Conservation (phyloP, 2,888 invertebrate genomes). For the Mythimna ferrago region DNA sequence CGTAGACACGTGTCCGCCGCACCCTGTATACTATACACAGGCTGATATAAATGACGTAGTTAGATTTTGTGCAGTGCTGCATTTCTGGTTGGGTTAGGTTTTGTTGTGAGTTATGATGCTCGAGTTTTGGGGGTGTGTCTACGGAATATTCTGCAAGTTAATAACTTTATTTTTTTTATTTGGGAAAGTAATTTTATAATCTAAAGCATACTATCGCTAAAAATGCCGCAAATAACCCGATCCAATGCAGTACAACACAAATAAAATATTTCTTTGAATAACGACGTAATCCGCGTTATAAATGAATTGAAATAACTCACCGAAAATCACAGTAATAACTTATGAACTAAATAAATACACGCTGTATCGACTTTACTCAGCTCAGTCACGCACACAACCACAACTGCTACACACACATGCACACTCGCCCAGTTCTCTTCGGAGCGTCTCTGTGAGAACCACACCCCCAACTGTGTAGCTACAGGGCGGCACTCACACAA, state of each 20-base stretch:
- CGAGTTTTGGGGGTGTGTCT: not conserved
- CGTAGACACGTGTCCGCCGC: constrained; percentile 80
- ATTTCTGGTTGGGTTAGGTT: constrained; percentile 33
- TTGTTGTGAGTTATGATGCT: not conserved
- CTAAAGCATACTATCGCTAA: not conserved
- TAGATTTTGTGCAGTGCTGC: constrained; percentile 60
- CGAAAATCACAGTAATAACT: constrained; percentile 41
- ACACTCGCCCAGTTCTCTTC: constrained; percentile 71
- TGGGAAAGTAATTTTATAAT: not conserved
- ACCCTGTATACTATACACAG: constrained; percentile 69
- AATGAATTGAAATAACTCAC: constrained; percentile 35
- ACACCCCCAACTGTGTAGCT: constrained; percentile 81
- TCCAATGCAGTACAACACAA: not conserved
- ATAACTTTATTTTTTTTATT: not conserved
- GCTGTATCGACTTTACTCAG: constrained; percentile 68
- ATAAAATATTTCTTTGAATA: constrained; percentile 11
- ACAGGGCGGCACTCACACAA: constrained; percentile 86
- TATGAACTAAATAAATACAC: constrained; percentile 63
- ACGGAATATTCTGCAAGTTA: not conserved
- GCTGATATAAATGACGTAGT: constrained; percentile 59
- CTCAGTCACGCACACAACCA: constrained; percentile 61
- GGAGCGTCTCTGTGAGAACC: constrained; percentile 74
- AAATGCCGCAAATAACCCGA: not conserved
- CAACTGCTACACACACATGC: constrained; percentile 64
- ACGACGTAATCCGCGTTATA: not conserved